Evolutionary conservation across 2,797 vertebrate species (phyloP).

Genomic region (Notamacropus eugenii): DNA sequence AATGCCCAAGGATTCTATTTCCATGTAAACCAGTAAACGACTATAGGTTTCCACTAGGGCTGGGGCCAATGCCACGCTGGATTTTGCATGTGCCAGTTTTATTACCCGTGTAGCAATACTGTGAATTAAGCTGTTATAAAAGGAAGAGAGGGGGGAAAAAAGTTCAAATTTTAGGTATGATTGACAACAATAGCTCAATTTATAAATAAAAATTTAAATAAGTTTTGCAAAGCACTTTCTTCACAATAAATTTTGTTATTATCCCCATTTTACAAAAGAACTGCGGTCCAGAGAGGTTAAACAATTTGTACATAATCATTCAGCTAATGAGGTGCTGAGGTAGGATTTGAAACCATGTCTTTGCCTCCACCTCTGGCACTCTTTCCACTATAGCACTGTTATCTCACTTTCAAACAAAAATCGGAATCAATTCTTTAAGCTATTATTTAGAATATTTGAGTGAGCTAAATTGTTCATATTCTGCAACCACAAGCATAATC

Average conservation of each 20-base stretch:
- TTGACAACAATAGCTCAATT: background rate
- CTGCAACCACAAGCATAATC: background rate
- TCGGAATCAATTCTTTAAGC: background rate
- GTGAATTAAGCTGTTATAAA: conserved; percentile 92
- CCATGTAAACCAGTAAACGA: conserved; percentile 98
- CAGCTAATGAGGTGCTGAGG: background rate
- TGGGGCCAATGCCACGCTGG: conserved; percentile 94
- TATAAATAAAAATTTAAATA: background rate
- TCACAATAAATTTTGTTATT: background rate
- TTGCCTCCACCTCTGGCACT: background rate
- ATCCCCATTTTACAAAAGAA: background rate
- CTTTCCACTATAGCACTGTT: background rate
- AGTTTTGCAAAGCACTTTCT: background rate
- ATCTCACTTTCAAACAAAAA: background rate
- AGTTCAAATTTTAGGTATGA: conserved; percentile 17
- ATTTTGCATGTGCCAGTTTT: conserved; percentile 98
- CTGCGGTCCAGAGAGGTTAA: background rate
- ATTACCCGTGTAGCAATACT: conserved; percentile 99
- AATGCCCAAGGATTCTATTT: conserved; percentile 99
- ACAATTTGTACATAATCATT: background rate
- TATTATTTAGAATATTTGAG: background rate
- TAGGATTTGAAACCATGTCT: background rate
- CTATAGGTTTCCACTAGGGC: conserved; percentile 99
- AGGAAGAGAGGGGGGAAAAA: conserved; percentile 56
- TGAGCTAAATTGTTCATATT: background rate